Evolutionary conservation across 2,113 vertebrate species (phyloP).

Genomic region (Engystomops pustulosus): DNA sequence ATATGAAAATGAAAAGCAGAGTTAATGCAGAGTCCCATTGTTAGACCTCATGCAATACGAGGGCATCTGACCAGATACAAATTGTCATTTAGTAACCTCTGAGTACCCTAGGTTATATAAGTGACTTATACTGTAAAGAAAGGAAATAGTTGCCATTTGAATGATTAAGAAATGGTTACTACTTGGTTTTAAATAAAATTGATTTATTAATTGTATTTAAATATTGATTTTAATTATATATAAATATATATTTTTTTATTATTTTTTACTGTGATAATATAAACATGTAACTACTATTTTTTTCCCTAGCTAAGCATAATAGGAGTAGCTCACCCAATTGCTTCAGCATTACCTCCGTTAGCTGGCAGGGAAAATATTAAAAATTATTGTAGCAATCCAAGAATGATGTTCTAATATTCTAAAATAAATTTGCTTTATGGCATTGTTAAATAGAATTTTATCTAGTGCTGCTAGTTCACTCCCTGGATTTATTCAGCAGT

Average conservation of each 20-base stretch:
- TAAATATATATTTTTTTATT: neutral
- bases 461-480: slow-evolving; percentile 28
- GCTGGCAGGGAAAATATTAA: slow-evolving; percentile 18
- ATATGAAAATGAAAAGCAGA: no score
- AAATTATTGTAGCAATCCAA: slow-evolving; percentile 43
- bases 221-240: no score
- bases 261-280: neutral
- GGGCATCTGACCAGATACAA: no score
- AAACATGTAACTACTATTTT: neutral
- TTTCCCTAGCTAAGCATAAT: neutral
- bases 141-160: no score
- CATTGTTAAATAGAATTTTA: slow-evolving; percentile 45
- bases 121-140: no score
- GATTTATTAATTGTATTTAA: no score
- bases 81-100: no score
- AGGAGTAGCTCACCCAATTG: neutral
- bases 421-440: slow-evolving; percentile 47
- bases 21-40: no score
- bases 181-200: no score
- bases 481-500: slow-evolving; percentile 26
- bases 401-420: slow-evolving; percentile 40
- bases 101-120: no score
- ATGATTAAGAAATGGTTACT: no score
- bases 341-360: slow-evolving; percentile 9
- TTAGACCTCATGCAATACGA: no score